Evolutionary conservation across 2,797 vertebrate species (phyloP).

Genomic region (Meriones psammophilus): DNA sequence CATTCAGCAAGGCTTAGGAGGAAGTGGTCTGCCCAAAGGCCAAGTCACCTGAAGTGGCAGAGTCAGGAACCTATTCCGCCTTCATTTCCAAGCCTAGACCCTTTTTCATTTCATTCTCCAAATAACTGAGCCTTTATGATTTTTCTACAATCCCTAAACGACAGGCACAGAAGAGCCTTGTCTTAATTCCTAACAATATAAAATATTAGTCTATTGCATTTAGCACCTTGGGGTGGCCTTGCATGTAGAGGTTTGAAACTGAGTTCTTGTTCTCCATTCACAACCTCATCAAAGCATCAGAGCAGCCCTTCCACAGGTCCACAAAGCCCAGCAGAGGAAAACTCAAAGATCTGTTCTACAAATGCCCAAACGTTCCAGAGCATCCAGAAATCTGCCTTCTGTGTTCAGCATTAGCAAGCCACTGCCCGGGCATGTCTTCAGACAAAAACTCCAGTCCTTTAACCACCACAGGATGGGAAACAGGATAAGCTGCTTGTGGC

Average conservation of each 20-base stretch:
- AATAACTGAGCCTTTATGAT: neutral
- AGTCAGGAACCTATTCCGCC: neutral
- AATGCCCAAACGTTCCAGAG: neutral
- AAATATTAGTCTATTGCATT: neutral
- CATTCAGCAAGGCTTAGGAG: neutral
- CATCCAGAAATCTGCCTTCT: neutral
- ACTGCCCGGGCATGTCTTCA: constrained; percentile 46
- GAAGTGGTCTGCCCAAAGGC: neutral
- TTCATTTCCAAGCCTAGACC: neutral
- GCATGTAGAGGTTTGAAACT: neutral
- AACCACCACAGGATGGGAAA: constrained; percentile 33
- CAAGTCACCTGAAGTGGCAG: neutral
- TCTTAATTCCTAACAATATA: neutral
- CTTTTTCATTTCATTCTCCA: neutral
- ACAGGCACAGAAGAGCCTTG: neutral
- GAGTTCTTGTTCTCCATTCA: neutral
- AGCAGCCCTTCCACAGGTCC: neutral
- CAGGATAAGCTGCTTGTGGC: neutral
- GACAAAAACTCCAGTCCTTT: constrained; percentile 59
- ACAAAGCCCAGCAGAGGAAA: neutral
- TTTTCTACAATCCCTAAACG: neutral
- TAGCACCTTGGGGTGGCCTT: neutral
- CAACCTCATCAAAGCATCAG: neutral
- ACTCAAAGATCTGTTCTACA: neutral
- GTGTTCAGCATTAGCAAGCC: neutral